These are phyloP conservation scores for Seriola dumerili DNA, from an alignment of 2,113 vertebrate genomes.

Conservation along the genomic window DNA sequence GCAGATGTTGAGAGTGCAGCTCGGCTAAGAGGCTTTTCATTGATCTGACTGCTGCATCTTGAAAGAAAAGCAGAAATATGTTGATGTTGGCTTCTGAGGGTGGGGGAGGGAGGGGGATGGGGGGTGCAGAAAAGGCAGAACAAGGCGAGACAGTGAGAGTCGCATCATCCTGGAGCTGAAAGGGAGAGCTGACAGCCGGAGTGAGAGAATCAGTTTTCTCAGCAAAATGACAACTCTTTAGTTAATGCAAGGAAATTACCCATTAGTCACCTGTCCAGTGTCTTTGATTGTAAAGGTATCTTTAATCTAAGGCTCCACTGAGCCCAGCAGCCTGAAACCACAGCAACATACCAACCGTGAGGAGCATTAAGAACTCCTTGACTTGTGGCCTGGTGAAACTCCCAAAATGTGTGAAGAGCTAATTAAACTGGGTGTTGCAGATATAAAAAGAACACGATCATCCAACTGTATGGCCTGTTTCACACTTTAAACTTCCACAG, in stretches of 20 bases:
- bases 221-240: constrained; percentile 1
- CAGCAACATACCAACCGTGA: not conserved
- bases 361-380: not conserved
- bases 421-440: constrained; percentile 5
- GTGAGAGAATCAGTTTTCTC: not conserved
- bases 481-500: not conserved
- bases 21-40: constrained; percentile 68
- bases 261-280: not conserved
- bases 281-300: not conserved
- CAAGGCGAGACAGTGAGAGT: not conserved
- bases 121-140: constrained; percentile 10
- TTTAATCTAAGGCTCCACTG: not conserved
- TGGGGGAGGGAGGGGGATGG: not conserved
- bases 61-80: constrained; percentile 59
- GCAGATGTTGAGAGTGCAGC: constrained; percentile 54
- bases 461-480: not conserved
- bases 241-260: not conserved
- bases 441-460: not conserved
- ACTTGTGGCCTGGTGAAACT: too few relatives aligned
- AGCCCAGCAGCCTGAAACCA: not conserved
- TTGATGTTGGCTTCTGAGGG: constrained; percentile 47
- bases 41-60: constrained; percentile 62
- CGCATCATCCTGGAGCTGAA: not conserved
- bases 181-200: not conserved
- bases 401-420: not conserved